Percentiles rank a stretch among this genome's conserved stretches.
Evolutionary conservation across 2,113 vertebrate species (phyloP).

Genomic region (Spermophilus dauricus): DNA sequence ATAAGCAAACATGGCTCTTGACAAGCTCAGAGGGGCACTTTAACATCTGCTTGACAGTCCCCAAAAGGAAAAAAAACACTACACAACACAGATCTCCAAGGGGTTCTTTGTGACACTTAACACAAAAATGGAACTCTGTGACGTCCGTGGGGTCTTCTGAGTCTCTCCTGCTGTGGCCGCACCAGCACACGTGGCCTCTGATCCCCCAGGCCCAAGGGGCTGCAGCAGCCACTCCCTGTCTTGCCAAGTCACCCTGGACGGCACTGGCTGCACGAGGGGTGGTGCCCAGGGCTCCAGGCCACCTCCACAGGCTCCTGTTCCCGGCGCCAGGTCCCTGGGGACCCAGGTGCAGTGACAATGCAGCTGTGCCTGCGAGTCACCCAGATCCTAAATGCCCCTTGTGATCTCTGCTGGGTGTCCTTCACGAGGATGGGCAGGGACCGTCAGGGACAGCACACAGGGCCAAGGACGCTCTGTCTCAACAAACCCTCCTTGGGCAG

Average conservation of each 20-base stretch:
- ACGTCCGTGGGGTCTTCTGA: background rate
- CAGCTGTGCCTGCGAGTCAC: background rate
- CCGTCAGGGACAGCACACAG: background rate
- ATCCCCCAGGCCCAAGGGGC: background rate
- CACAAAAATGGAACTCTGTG: background rate
- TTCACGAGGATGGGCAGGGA: background rate
- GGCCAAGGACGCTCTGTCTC: background rate
- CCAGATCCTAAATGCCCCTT: background rate
- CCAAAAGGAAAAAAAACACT: background rate
- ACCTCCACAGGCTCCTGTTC: background rate
- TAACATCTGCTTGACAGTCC: background rate
- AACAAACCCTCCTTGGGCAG: background rate
- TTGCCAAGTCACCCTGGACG: rapidly evolving
- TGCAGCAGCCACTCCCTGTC: rapidly evolving
- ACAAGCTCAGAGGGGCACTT: background rate
- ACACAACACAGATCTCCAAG: background rate
- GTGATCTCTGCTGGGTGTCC: background rate
- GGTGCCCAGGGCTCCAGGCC: no score
- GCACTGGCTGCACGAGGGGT: background rate
- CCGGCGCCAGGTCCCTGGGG: background rate
- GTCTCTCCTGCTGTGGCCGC: background rate
- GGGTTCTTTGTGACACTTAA: background rate
- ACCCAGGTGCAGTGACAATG: background rate
- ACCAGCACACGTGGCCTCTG: rapidly evolving
- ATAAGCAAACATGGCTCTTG: background rate